These are phyloP conservation scores for Drosophila lacicola DNA, from an alignment of 2,888 invertebrate genomes.

Conservation along the genomic window DNA sequence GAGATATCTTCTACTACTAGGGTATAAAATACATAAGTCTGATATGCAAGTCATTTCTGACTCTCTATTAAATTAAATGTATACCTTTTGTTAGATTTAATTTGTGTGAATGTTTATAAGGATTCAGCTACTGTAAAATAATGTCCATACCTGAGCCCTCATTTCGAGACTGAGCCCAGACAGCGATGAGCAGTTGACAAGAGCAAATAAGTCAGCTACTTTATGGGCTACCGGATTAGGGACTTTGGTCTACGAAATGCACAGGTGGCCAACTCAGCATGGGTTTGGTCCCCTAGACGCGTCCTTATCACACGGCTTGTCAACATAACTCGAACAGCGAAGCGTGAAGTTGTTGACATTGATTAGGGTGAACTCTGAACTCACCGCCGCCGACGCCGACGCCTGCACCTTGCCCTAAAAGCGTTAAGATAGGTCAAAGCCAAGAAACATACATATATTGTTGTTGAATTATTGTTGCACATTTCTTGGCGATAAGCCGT, in stretches of 20 bases:
- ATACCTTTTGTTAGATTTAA: conserved; percentile 5
- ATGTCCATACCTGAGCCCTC: conserved; percentile 2
- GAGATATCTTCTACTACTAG: too few relatives aligned
- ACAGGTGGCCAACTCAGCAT: conserved; percentile 46
- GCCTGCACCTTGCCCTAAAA: conserved; percentile 34
- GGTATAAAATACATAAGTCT: not conserved
- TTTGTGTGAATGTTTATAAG: not conserved
- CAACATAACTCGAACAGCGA: conserved; percentile 66
- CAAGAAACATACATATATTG: conserved; percentile 2
- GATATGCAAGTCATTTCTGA: not conserved
- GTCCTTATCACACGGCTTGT: conserved; percentile 59
- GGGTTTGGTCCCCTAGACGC: conserved; percentile 32
- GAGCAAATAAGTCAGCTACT: conserved; percentile 64
- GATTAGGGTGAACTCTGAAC: conserved; percentile 68
- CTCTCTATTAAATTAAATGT: not conserved
- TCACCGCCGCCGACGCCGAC: conserved; percentile 21
- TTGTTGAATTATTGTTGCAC: conserved; percentile 57
- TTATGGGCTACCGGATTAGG: conserved; percentile 59
- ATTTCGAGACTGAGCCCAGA: not conserved
- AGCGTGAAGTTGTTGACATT: conserved; percentile 78
- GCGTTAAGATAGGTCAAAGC: conserved; percentile 22
- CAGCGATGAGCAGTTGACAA: conserved; percentile 7
- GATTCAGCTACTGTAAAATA: not conserved
- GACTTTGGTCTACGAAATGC: conserved; percentile 2
- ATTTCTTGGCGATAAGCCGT: conserved; percentile 61